Percentiles rank a stretch among this genome's conserved stretches.
phyloP scores from a whole-genome alignment of 1,140 invertebrate species.

The Polyergus mexicanus region DNA sequence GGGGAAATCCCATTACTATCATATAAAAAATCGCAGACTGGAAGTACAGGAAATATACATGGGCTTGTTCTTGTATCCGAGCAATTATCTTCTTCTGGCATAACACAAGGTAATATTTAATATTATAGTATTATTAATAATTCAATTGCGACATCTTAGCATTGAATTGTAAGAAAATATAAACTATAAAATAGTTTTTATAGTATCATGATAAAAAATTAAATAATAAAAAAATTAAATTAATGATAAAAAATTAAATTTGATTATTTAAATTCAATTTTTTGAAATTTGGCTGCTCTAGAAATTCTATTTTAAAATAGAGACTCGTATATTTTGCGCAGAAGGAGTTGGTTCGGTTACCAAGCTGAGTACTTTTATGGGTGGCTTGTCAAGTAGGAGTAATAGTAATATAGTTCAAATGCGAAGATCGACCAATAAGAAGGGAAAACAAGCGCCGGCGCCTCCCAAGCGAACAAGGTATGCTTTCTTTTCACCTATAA shows the following conservation, averaged over 20 bases:
- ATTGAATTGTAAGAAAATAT: conserved; percentile 13
- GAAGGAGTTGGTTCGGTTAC: conserved; percentile 87
- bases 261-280: conserved; percentile 10
- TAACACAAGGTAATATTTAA: conserved; percentile 78
- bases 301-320: not conserved
- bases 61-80: conserved; percentile 88
- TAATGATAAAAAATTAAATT: too few relatives aligned
- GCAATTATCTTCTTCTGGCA: conserved; percentile 83
- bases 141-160: not conserved
- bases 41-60: conserved; percentile 89
- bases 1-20: conserved; percentile 88
- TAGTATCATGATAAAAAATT: conserved; percentile 3
- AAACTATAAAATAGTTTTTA: not conserved
- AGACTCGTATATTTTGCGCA: conserved; percentile 70
- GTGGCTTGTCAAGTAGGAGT: conserved; percentile 86
- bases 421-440: conserved; percentile 94
- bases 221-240: too few relatives aligned
- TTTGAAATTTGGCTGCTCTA: conserved; percentile 18
- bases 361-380: conserved; percentile 90
- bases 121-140: not conserved
- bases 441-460: conserved; percentile 97
- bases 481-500: conserved; percentile 20
- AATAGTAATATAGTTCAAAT: conserved; percentile 92
- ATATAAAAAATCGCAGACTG: conserved; percentile 90
- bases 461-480: conserved; percentile 97